Conservation (phyloP, 2,113 vertebrate species). For the Grammomys dolichurus region DNA sequence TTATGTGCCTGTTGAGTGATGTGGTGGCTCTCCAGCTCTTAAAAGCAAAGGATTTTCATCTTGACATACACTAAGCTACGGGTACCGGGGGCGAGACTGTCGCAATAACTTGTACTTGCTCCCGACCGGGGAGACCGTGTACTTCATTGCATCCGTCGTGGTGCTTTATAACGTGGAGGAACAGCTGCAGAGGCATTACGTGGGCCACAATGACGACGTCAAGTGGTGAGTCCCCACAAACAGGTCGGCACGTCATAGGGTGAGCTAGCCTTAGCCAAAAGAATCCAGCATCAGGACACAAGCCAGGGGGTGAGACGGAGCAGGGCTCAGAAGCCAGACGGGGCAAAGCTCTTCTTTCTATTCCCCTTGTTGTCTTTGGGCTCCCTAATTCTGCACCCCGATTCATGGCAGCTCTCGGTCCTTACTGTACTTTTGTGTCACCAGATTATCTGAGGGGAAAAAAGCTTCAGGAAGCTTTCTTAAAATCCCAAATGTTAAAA, state of each 20-base stretch:
- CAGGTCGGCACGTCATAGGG: fast-evolving
- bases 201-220: slow-evolving; percentile 97
- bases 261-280: fast-evolving
- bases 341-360: neutral
- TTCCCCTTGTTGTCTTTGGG: fast-evolving
- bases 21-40: neutral
- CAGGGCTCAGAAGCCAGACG: neutral
- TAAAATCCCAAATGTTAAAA: neutral
- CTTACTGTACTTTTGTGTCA: fast-evolving
- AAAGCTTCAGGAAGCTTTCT: neutral
- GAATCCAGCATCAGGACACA: fast-evolving
- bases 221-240: slow-evolving; percentile 92
- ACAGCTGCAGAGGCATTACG: slow-evolving; percentile 96
- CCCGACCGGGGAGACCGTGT: slow-evolving; percentile 98
- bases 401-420: neutral
- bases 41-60: slow-evolving; percentile 69
- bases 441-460: fast-evolving
- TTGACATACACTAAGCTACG: slow-evolving; percentile 93
- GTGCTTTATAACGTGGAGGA: slow-evolving; percentile 98
- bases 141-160: slow-evolving; percentile 98
- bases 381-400: neutral
- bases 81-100: slow-evolving; percentile 97
- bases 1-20: neutral
- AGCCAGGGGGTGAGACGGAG: fast-evolving
- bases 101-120: slow-evolving; percentile 97